These are phyloP conservation scores for Megamerina dolium DNA, from an alignment of 2,888 invertebrate species.

Conservation along the genomic window DNA sequence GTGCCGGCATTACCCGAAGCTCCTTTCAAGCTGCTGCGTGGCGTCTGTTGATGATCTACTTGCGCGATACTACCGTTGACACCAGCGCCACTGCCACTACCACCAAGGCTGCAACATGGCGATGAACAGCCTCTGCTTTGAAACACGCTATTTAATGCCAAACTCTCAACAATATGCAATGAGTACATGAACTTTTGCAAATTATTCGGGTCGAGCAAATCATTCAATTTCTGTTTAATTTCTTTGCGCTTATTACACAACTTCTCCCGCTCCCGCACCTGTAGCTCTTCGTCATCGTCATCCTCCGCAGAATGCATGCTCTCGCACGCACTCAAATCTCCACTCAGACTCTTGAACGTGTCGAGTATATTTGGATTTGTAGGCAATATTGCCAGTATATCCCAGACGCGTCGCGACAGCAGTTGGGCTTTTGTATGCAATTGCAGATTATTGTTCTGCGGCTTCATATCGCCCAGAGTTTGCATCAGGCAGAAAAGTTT, in stretches of 20 bases:
- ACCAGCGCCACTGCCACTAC: constrained; percentile 23
- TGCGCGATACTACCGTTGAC: constrained; percentile 28
- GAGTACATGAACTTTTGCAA: constrained; percentile 95
- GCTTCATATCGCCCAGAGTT: constrained; percentile 80
- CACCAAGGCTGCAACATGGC: constrained; percentile 20
- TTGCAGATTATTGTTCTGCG: constrained; percentile 60
- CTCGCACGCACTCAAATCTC: constrained; percentile 36
- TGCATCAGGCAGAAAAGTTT: constrained; percentile 87
- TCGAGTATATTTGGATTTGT: constrained; percentile 80
- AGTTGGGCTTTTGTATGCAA: constrained; percentile 85
- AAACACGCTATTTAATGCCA: constrained; percentile 48
- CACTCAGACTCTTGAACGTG: constrained; percentile 64
- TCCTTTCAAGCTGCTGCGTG: constrained; percentile 21
- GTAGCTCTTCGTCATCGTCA: no score
- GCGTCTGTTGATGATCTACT: constrained; percentile 30
- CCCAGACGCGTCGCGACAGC: constrained; percentile 88
- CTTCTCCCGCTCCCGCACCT: no score
- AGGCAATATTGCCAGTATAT: constrained; percentile 84
- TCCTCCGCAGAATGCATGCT: constrained; percentile 15
- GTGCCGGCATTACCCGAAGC: constrained; percentile 16
- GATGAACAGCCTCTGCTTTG: constrained; percentile 22
- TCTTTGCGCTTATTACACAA: constrained; percentile 43
- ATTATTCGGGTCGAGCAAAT: constrained; percentile 78
- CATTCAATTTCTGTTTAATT: constrained; percentile 53
- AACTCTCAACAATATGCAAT: constrained; percentile 79